Conservation (phyloP, 1,140 invertebrate species). For the Elysia chlorotica region DNA sequence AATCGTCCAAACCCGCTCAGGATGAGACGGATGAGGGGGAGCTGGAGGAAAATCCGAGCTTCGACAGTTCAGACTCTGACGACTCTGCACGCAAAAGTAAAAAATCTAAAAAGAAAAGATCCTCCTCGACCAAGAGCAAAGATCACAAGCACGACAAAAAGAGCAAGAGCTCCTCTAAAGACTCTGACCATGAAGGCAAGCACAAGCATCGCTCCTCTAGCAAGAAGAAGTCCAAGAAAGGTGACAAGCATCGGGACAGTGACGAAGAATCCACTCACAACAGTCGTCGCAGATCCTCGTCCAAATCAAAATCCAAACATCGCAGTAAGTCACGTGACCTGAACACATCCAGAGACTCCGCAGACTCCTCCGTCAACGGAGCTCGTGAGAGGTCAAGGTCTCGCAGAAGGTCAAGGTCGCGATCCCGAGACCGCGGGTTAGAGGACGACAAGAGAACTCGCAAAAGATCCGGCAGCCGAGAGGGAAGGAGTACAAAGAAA, state of each 20-base stretch:
- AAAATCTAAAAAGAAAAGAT: background rate
- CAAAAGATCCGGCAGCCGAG: no score
- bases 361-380: background rate
- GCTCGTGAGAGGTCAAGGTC: background rate
- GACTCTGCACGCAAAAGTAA: background rate
- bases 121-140: background rate
- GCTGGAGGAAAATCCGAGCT: no score
- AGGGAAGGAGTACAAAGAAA: background rate
- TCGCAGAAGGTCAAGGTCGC: no score
- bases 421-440: background rate
- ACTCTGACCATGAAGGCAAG: background rate
- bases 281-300: background rate
- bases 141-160: background rate
- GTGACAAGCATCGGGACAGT: background rate
- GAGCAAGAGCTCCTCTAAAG: background rate
- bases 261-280: background rate
- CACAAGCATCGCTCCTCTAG: background rate
- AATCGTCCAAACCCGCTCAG: background rate
- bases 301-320: background rate
- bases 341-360: background rate
- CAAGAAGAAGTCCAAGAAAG: no score
- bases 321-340: constrained; percentile 9
- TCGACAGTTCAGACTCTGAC: background rate
- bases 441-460: background rate
- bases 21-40: background rate